Base-by-base conservation (phyloP, 1,140 invertebrate genomes). In the Hylyphantes graminicola region DNA sequence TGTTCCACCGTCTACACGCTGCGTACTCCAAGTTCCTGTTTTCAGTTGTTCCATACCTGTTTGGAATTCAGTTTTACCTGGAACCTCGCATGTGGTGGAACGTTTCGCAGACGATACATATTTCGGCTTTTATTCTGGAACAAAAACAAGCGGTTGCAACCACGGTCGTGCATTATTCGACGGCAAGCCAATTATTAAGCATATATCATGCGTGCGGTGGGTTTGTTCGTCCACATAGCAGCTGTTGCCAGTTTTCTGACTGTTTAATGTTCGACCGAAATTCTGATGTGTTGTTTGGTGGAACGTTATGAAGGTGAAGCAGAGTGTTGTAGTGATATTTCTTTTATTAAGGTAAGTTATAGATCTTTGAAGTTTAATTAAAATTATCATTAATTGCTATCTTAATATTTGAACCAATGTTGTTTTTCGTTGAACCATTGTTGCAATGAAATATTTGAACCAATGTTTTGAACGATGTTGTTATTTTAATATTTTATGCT, bases 1-100 rank as follows among this genome's bases (percentile, higher is more conserved):
- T 35, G 35, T 35, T 35, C 35, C 35, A 35, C 35, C 5, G 35
- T 35, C 35, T 67, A 80, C 77, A 67, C 77, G 53, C 70, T 70
- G 53, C 65, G 65, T 67, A 50, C 77, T 67, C 76, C 65, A 54
- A 70, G 77, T 80, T 80, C 77, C 77, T 80, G 77, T 80, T 80
- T 80, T 80, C 77, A 78, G 76, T 21, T 64, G 19, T 80, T 80
- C 77, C 64, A 80, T 70, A 76, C 74, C 74, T 76, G 74, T 76
- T 76, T 64, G n/a, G 74, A 51, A 64, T 76, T 80, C 76, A 35
- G 61, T 55, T 67, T 7, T 21, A 70, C 12, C 15, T 12, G 72
- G 19, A 6, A 74, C 53, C 15, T n/a, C 17, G 35, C 50, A 65
- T 51, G 63, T 19, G 63, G 21, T 50, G 21, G 35, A 19, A 21